phyloP scores from a whole-genome alignment of 2,888 invertebrate species.

The Sinopyrophorus schimmeli region DNA sequence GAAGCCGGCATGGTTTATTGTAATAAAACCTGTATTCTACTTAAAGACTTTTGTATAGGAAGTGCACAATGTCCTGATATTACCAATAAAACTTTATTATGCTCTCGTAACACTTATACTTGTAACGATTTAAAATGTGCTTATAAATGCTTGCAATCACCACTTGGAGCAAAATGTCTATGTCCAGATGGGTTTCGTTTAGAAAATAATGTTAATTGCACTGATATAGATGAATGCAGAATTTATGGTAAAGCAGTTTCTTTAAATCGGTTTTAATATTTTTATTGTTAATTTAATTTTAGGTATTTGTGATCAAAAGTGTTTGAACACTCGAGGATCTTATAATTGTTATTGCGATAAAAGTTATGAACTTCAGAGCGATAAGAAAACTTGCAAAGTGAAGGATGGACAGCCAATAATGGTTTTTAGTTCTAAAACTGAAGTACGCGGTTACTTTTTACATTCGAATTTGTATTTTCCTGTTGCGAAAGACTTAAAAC shows the following conservation, averaged over 20 bases:
- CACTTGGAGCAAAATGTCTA: constrained; percentile 60
- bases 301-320: constrained; percentile 69
- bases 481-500: constrained; percentile 59
- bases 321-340: constrained; percentile 63
- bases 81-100: constrained; percentile 63
- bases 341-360: constrained; percentile 68
- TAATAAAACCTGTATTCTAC: constrained; percentile 59
- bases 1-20: constrained; percentile 60
- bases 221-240: constrained; percentile 69
- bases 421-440: constrained; percentile 67
- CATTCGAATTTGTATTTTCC: constrained; percentile 58
- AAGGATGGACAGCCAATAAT: constrained; percentile 66
- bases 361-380: constrained; percentile 58
- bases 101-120: constrained; percentile 39
- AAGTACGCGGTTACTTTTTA: constrained; percentile 68
- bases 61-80: constrained; percentile 62
- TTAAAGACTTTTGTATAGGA: constrained; percentile 61
- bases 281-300: constrained; percentile 13
- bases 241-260: constrained; percentile 55
- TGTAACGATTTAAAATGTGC: constrained; percentile 54
- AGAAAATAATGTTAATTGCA: constrained; percentile 55
- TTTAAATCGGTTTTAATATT: neutral
- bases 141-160: constrained; percentile 52
- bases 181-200: constrained; percentile 58
- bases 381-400: constrained; percentile 61